Base-by-base conservation (phyloP, 2,888 invertebrate genomes). In the Aethes cnicana region DNA sequence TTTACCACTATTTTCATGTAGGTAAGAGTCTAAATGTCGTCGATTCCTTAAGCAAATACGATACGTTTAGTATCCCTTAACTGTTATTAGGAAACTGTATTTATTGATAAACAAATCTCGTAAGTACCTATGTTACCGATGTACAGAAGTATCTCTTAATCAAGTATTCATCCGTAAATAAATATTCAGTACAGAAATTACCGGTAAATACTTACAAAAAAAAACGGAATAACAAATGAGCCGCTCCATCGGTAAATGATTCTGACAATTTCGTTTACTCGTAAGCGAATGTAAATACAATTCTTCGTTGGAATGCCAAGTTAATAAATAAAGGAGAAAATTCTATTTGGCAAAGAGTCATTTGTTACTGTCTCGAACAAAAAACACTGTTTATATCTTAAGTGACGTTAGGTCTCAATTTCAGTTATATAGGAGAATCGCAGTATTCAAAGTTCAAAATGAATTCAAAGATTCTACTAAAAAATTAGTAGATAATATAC, bases 201-300 rank as follows among this genome's bases (percentile, higher is more conserved):
- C 58, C 53, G 52, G 48, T 55, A 55, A 36, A 36, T 17, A 20
- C 20, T 52, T 21, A 4, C 17, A 47, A 53, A 56, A 56, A 53
- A 43, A 44, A 58, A 60, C 54, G 55, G 60, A 62, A 66, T 63
- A 63, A 64, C 58, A 66, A 66, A 70, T 64, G 63, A 59, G 55
- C 62, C 61, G 59, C 63, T 58, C 44, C 54, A 47, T 55, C 60
- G 65, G 68, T 67, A 69, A 72, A 73, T 70, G 60, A 62, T 43
- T 58, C 63, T 66, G 66, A 66, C 73, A 68, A 63, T 70, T 68
- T 56, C 59, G 58, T n/a, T n/a, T n/a, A n/a, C n/a, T n/a, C 58
- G 62, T 64, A 66, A 70, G 66, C 60, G 66, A 70, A 68, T 68
- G 64, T 65, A 68, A 72, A 66, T 63, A 67, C 62, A 62, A 54